phyloP scores from a whole-genome alignment of 2,888 invertebrate species.

The Oxytorus armatus region DNA sequence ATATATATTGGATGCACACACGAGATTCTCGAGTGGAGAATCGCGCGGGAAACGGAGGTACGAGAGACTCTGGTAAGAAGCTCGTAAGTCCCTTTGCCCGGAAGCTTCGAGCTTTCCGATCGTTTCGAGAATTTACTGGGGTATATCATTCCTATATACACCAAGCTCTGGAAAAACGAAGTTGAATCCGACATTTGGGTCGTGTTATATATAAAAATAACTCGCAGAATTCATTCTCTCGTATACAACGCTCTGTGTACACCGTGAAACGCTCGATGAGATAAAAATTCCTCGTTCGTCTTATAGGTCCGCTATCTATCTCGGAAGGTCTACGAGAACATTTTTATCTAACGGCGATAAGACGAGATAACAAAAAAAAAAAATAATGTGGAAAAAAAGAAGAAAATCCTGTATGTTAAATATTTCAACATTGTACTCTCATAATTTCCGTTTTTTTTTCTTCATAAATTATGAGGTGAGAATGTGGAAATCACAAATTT shows the following conservation, averaged over 20 bases:
- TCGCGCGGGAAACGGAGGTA: background rate
- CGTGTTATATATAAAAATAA: background rate
- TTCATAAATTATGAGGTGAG: background rate
- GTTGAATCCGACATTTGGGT: slow-evolving; percentile 21
- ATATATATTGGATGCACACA: slow-evolving; percentile 52
- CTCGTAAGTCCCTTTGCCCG: slow-evolving; percentile 53
- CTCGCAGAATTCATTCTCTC: background rate
- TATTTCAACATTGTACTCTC: background rate
- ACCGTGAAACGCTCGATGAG: slow-evolving; percentile 2
- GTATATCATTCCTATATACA: slow-evolving; percentile 19
- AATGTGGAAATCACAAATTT: background rate
- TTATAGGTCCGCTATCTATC: background rate
- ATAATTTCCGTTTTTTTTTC: background rate
- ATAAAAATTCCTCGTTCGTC: background rate
- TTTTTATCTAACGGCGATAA: background rate
- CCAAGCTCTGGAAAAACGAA: background rate
- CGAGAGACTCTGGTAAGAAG: slow-evolving; percentile 37
- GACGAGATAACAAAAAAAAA: background rate
- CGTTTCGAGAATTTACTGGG: slow-evolving; percentile 47
- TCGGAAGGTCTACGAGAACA: background rate
- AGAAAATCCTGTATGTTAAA: background rate
- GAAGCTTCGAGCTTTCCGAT: slow-evolving; percentile 63
- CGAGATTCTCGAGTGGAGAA: slow-evolving; percentile 28
- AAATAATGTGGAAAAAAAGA: background rate
- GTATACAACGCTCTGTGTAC: background rate